Evolutionary conservation across 2,888 invertebrate genomes (phyloP).

Genomic region (Bombylius major): DNA sequence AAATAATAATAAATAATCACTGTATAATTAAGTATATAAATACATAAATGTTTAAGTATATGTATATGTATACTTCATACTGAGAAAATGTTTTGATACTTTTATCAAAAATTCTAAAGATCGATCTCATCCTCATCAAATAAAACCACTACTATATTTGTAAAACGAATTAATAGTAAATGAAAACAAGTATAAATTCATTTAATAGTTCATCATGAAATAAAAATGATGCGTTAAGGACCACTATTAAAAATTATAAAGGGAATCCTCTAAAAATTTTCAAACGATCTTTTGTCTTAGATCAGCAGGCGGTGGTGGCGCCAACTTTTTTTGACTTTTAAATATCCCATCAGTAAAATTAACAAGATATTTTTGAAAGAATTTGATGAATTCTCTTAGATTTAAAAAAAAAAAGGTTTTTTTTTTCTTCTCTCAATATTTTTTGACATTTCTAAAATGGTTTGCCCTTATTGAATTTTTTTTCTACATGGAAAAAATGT

Average conservation of each 20-base stretch:
- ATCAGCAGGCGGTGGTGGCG: conserved; percentile 16
- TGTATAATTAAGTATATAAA: too few species aligned
- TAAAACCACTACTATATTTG: too few species aligned
- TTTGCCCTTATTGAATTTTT: not conserved
- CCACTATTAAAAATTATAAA: not conserved
- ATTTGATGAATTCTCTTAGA: conserved; percentile 6
- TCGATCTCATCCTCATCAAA: too few species aligned
- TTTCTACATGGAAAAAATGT: too few species aligned
- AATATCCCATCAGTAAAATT: not conserved
- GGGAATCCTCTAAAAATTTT: not conserved
- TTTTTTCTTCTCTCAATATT: not conserved
- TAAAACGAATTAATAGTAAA: too few species aligned
- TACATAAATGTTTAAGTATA: too few species aligned
- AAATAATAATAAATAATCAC: too few species aligned
- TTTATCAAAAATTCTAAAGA: too few species aligned
- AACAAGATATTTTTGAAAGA: conserved; percentile 6
- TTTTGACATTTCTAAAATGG: not conserved
- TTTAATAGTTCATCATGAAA: not conserved
- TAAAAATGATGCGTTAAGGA: not conserved
- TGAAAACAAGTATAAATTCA: too few species aligned
- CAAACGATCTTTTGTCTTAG: conserved; percentile 9
- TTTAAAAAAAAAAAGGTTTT: not conserved
- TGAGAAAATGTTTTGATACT: too few species aligned
- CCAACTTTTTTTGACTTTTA: conserved; percentile 10
- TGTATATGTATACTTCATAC: too few species aligned